Conservation (phyloP, 2,113 vertebrate genomes). For the Cebus imitator region DNA sequence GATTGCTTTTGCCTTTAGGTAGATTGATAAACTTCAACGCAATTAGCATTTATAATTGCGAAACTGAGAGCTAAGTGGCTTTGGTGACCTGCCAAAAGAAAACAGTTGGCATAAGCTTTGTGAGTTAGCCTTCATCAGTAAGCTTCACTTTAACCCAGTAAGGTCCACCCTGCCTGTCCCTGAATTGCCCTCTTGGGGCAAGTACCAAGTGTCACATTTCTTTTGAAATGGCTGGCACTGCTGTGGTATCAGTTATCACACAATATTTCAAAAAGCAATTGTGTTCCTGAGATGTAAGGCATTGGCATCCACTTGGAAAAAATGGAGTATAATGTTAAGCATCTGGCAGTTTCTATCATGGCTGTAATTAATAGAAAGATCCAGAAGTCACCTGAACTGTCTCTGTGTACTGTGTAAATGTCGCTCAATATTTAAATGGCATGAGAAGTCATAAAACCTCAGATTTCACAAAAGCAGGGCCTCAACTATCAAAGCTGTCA, state of each 20-base stretch:
- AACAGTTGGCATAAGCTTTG: background rate
- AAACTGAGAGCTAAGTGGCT: background rate
- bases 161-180: background rate
- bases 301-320: background rate
- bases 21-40: conserved; percentile 40
- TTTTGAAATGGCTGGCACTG: background rate
- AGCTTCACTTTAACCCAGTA: background rate
- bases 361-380: background rate
- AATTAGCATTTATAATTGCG: conserved; percentile 43
- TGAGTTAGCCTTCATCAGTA: background rate
- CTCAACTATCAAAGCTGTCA: background rate
- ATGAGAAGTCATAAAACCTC: background rate
- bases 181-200: conserved; percentile 24
- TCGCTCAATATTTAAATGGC: background rate
- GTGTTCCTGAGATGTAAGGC: background rate
- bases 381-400: background rate
- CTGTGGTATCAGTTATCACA: conserved; percentile 18
- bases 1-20: conserved; percentile 40
- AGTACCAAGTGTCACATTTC: conserved; percentile 5
- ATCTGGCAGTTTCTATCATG: background rate
- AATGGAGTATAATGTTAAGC: background rate
- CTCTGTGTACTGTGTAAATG: background rate
- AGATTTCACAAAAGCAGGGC: conserved; percentile 28
- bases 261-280: background rate
- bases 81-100: conserved; percentile 31